These are phyloP conservation scores for Lampropteryx suffumata DNA, from an alignment of 2,888 invertebrate genomes.

Conservation along the genomic window DNA sequence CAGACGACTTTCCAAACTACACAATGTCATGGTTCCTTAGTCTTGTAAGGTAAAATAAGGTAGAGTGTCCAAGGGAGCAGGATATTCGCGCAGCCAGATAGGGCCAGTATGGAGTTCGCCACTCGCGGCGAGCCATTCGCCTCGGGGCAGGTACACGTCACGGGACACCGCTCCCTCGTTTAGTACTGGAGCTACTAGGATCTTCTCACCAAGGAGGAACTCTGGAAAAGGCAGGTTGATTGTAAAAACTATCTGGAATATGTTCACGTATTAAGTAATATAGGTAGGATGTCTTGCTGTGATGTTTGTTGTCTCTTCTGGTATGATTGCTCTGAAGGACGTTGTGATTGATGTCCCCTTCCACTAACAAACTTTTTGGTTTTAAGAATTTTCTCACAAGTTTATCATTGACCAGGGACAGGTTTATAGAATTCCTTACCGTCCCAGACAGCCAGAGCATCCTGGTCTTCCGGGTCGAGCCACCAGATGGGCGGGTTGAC, in stretches of 20 bases:
- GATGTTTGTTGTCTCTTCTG: too few relatives aligned
- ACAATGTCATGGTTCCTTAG: constrained; percentile 18
- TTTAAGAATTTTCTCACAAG: too few relatives aligned
- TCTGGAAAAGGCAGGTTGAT: constrained; percentile 66
- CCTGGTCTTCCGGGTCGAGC: constrained; percentile 87
- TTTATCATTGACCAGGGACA: too few relatives aligned
- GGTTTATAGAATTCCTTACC: constrained; percentile 57
- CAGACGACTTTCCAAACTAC: too few relatives aligned
- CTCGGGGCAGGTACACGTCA: constrained; percentile 88
- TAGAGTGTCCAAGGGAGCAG: constrained; percentile 84
- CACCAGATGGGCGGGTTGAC: constrained; percentile 95
- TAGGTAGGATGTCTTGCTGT: too few relatives aligned
- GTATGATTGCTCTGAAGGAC: too few relatives aligned
- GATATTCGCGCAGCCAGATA: constrained; percentile 80
- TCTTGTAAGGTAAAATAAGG: constrained; percentile 83
- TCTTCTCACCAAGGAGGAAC: constrained; percentile 86
- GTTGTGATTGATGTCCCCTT: too few relatives aligned
- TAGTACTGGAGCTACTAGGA: constrained; percentile 88
- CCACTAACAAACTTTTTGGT: too few relatives aligned
- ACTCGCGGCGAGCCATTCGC: constrained; percentile 84
- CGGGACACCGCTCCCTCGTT: constrained; percentile 81
- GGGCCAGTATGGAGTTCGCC: constrained; percentile 76
- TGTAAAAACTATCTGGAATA: too few relatives aligned
- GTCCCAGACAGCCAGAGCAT: constrained; percentile 82
- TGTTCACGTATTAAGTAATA: too few relatives aligned